Percentiles rank a stretch among this genome's conserved stretches.
Evolutionary conservation across 2,888 invertebrate genomes (phyloP).

Genomic region (Venusia cambrica): DNA sequence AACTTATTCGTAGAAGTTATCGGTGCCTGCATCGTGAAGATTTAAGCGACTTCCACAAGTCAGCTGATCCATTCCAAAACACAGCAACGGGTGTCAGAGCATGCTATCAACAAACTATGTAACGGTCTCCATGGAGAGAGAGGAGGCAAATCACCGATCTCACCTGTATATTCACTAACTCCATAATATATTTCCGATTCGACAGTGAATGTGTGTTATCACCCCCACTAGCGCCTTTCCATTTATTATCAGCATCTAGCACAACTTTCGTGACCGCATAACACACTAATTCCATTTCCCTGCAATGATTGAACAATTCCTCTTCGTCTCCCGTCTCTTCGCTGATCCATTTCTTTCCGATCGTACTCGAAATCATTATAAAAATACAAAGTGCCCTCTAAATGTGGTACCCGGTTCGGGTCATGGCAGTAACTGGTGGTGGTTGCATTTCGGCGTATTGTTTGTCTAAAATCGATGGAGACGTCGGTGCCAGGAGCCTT

Average conservation of each 20-base stretch:
- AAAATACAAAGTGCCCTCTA: conserved; percentile 15
- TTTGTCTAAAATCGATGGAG: conserved; percentile 67
- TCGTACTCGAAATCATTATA: conserved; percentile 51
- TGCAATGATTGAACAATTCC: conserved; percentile 72
- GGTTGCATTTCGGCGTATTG: conserved; percentile 41
- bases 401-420: conserved; percentile 47
- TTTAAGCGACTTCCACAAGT: too few relatives aligned
- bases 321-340: conserved; percentile 74
- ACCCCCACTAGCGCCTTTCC: conserved; percentile 57
- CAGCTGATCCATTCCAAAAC: too few relatives aligned
- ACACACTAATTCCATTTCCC: conserved; percentile 73
- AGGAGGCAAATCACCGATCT: conserved; percentile 13
- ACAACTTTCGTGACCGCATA: conserved; percentile 68
- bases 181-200: conserved; percentile 71
- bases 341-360: conserved; percentile 78
- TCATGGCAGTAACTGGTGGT: conserved; percentile 52
- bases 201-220: conserved; percentile 52
- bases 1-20: too few relatives aligned
- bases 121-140: conserved; percentile 7
- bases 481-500: conserved; percentile 65
- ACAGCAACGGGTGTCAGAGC: too few relatives aligned
- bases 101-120: conserved; percentile 15
- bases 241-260: conserved; percentile 71
- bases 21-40: too few relatives aligned
- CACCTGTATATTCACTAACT: conserved; percentile 77